phyloP scores from a whole-genome alignment of 1,140 invertebrate species.

The Pogonomyrmex californicus region DNA sequence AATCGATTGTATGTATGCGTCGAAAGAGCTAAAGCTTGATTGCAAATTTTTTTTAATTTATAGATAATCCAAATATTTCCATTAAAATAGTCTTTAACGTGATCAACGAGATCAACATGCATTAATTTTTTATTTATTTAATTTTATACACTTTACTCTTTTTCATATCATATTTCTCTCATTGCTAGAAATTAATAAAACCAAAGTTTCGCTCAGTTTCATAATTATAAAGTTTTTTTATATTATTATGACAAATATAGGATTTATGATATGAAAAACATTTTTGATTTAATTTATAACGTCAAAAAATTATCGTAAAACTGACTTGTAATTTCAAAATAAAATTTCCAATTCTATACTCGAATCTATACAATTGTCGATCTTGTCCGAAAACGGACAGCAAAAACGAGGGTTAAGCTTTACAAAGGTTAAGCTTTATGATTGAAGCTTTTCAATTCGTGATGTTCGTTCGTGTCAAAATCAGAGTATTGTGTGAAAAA shows the following conservation, averaged over 20 bases:
- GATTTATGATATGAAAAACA: background rate
- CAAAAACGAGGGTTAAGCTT: conserved; percentile 16
- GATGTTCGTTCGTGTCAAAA: conserved; percentile 31
- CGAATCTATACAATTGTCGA: background rate
- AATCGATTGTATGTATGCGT: background rate
- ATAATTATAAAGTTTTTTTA: background rate
- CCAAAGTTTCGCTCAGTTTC: background rate
- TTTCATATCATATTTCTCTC: background rate
- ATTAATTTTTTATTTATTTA: background rate
- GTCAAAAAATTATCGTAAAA: background rate
- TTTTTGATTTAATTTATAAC: background rate
- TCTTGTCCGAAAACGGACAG: background rate
- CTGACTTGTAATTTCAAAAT: background rate
- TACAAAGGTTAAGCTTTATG: background rate
- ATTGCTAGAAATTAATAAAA: background rate
- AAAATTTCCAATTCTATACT: background rate
- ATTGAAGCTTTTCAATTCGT: conserved; percentile 10
- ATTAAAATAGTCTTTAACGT: background rate
- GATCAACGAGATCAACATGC: no score
- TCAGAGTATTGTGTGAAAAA: background rate
- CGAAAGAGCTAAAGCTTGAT: background rate
- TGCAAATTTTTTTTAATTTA: background rate
- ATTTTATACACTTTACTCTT: background rate
- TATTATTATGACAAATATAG: background rate
- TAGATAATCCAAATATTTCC: background rate